Evolutionary conservation across 1,140 invertebrate species (phyloP).

Genomic region (Apis cerana): DNA sequence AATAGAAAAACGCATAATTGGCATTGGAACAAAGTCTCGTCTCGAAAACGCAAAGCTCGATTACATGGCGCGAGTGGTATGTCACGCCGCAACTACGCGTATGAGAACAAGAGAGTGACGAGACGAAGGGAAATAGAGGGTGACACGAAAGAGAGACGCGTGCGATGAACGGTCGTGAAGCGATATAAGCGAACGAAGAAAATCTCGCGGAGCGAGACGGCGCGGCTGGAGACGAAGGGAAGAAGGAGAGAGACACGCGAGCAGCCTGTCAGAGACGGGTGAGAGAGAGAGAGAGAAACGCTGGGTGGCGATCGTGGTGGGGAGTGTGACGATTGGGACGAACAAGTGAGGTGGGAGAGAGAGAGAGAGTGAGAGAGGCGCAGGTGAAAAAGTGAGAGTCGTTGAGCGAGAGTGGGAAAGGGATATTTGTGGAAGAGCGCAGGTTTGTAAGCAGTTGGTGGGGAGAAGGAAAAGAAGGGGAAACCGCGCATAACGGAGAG

Average conservation of each 20-base stretch:
- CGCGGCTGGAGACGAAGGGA: background rate
- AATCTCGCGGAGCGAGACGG: background rate
- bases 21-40: background rate
- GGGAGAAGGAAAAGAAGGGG: background rate
- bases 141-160: background rate
- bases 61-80: slow-evolving; percentile 11
- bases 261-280: background rate
- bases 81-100: slow-evolving; percentile 21
- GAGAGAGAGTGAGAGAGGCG: background rate
- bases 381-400: slow-evolving; percentile 23
- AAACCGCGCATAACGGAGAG: background rate
- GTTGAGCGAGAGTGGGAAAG: background rate
- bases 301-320: background rate
- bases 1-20: no score
- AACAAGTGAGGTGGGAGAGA: slow-evolving; percentile 14
- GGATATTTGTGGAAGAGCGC: slow-evolving; percentile 25
- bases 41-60: no score
- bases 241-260: slow-evolving; percentile 7
- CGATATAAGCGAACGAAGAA: slow-evolving; percentile 34
- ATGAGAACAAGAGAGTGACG: background rate
- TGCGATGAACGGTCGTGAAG: slow-evolving; percentile 22
- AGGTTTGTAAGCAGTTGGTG: slow-evolving; percentile 20
- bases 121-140: background rate
- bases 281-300: background rate
- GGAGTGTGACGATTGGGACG: slow-evolving; percentile 2